Evolutionary conservation across 2,113 vertebrate genomes (phyloP), one percentile per base, ranked within the genome.

Genomic region (Hymenochirus boettgeri): DNA sequence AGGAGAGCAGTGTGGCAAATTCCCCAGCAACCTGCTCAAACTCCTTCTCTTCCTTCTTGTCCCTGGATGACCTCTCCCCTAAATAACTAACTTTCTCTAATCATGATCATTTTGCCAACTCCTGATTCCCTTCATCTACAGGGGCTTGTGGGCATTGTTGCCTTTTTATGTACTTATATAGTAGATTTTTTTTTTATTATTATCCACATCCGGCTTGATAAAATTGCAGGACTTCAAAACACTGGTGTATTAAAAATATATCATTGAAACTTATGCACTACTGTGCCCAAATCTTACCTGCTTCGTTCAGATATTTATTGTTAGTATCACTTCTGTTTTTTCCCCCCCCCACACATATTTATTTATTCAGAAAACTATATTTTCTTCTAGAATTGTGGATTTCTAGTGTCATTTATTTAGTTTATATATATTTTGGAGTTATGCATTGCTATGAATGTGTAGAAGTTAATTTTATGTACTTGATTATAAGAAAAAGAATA

Each of bases 61-160:
- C 89, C 54, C 85, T 94, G 74, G 91, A 93, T 79, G 92, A 95
- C 77, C 86, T 91, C 76, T 97, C 93, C 73, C 92, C 92, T 33
- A 98, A 98, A 83, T 96, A 89, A 97, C 71, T 80, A n/a, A 71
- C 25, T 3, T 2, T 39, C 35, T 42, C 46, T 69, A 81, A 74
- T 79, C 65, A 61, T 73, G 76, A 65, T 75, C 73, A n/a, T n/a
- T n/a, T n/a, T n/a, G n/a, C n/a, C n/a, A n/a, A n/a, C n/a, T n/a
- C n/a, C n/a, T n/a, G n/a, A n/a, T n/a, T n/a, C n/a, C n/a, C n/a
- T 61, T 70, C 65, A 69, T 17, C 39, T 42, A 4, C 10, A n/a
- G 39, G 15, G 5, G 10, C 10, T 10, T 6, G 15, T 8, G 13
- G 39, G 17, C 39, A 42, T 15, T 8, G 17, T 15, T 10, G 39